These are phyloP conservation scores for Plectrocnemia conspersa DNA, from an alignment of 1,140 invertebrate genomes.

Conservation along the genomic window DNA sequence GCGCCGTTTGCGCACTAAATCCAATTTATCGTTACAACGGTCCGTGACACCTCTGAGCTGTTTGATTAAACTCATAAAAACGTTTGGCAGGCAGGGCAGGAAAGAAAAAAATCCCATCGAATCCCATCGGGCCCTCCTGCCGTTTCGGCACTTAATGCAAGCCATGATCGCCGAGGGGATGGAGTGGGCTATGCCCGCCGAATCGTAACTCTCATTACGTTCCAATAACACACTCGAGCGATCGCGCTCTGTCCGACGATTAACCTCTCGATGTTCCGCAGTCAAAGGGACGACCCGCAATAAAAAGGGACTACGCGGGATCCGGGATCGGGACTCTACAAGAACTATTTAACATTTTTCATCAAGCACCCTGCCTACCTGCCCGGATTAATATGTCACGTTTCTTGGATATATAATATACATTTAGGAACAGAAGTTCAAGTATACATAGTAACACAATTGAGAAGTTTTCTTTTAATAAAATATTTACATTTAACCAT, in stretches of 20 bases:
- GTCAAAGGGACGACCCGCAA: too few relatives aligned
- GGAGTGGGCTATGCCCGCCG: constrained; percentile 6
- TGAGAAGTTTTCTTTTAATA: too few relatives aligned
- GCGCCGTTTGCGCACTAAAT: too few relatives aligned
- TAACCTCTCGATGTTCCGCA: constrained; percentile 17
- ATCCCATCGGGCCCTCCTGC: neutral
- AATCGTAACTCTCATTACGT: constrained; percentile 40
- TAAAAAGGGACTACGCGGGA: too few relatives aligned
- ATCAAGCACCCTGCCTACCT: too few relatives aligned
- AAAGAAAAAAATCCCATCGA: constrained; percentile 4
- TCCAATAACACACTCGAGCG: constrained; percentile 52
- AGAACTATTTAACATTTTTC: too few relatives aligned
- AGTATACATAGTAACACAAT: too few relatives aligned
- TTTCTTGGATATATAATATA: too few relatives aligned
- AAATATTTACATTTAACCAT: too few relatives aligned
- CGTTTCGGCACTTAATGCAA: neutral
- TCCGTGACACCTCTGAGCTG: constrained; percentile 23
- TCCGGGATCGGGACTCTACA: too few relatives aligned
- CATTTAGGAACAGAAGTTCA: too few relatives aligned
- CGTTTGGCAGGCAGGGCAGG: neutral
- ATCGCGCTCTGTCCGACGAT: constrained; percentile 25
- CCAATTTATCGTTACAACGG: constrained; percentile 24
- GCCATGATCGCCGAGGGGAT: neutral
- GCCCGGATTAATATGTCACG: too few relatives aligned
- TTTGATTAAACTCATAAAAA: constrained; percentile 34